A percentile compares a stretch with the other conserved stretches of the same genome.
These are phyloP conservation scores for Numenius arquata DNA, from an alignment of 2,113 vertebrate species.

Conservation along the genomic window DNA sequence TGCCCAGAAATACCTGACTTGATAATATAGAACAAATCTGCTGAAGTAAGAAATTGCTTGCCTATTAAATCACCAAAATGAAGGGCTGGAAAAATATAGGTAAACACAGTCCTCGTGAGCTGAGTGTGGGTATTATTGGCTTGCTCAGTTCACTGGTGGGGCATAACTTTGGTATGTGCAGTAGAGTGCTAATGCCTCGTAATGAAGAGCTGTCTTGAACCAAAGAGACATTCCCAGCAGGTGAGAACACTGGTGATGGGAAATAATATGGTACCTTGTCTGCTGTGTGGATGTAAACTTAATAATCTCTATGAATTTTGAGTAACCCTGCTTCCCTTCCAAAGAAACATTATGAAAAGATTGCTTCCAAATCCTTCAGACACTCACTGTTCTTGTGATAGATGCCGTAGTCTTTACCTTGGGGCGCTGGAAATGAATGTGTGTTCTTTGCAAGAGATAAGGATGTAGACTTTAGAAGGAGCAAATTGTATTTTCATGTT, in stretches of 20 bases:
- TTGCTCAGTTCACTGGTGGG: slow-evolving; percentile 7
- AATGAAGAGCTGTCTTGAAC: slow-evolving; percentile 50
- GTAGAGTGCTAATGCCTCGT: slow-evolving; percentile 15
- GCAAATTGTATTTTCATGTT: slow-evolving; percentile 73
- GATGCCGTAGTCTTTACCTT: slow-evolving; percentile 68
- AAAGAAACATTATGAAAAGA: slow-evolving; percentile 70
- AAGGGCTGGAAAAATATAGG: neutral
- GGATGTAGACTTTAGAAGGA: slow-evolving; percentile 61
- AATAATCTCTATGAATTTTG: slow-evolving; percentile 75
- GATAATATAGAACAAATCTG: slow-evolving; percentile 48
- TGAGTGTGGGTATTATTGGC: neutral
- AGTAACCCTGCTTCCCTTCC: slow-evolving; percentile 60
- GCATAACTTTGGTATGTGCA: slow-evolving; percentile 35
- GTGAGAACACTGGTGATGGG: slow-evolving; percentile 15
- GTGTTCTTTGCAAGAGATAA: slow-evolving; percentile 63
- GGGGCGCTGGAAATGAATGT: slow-evolving; percentile 55
- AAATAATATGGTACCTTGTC: neutral
- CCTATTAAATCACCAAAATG: slow-evolving; percentile 41
- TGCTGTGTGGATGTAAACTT: slow-evolving; percentile 64
- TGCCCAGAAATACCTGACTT: slow-evolving; percentile 22
- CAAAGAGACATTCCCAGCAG: slow-evolving; percentile 36
- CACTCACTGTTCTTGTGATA: slow-evolving; percentile 56
- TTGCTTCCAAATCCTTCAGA: slow-evolving; percentile 71
- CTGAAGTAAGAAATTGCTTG: slow-evolving; percentile 58
- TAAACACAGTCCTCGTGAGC: neutral